phyloP scores from a whole-genome alignment of 2,113 vertebrate genomes.

The Urocitellus parryii region DNA sequence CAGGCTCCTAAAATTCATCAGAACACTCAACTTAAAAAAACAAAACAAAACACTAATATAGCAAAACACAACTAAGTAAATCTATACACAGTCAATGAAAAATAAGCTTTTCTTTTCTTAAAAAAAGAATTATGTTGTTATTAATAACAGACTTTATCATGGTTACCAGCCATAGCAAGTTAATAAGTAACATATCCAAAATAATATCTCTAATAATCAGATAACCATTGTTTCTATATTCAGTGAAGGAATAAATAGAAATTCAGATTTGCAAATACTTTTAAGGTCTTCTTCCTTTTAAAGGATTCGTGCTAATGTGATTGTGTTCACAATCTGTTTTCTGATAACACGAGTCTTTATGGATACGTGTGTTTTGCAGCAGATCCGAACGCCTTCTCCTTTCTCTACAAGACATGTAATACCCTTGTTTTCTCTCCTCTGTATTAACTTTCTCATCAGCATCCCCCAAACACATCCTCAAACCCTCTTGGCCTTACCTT shows the following conservation, averaged over 20 bases:
- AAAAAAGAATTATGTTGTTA: slow-evolving; percentile 85
- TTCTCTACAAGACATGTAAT: not conserved
- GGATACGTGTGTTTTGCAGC: slow-evolving; percentile 66
- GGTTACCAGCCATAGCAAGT: slow-evolving; percentile 99
- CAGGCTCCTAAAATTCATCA: slow-evolving; percentile 79
- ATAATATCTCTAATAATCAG: slow-evolving; percentile 93
- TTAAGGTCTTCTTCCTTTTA: slow-evolving; percentile 80
- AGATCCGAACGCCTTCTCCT: not conserved
- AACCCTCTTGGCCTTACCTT: slow-evolving; percentile 71
- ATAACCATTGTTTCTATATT: slow-evolving; percentile 90
- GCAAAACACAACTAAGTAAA: slow-evolving; percentile 86
- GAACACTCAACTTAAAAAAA: slow-evolving; percentile 82
- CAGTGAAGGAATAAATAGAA: slow-evolving; percentile 95
- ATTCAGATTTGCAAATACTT: slow-evolving; percentile 89
- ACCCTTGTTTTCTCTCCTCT: not conserved
- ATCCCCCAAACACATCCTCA: slow-evolving; percentile 78
- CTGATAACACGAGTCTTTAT: slow-evolving; percentile 36
- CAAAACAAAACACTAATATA: slow-evolving; percentile 71
- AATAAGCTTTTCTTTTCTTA: slow-evolving; percentile 84
- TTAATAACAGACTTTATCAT: slow-evolving; percentile 90
- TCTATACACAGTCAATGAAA: slow-evolving; percentile 86
- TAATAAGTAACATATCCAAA: slow-evolving; percentile 97
- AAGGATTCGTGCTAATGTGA: slow-evolving; percentile 78
- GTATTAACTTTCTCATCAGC: slow-evolving; percentile 46
- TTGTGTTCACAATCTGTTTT: slow-evolving; percentile 78